A percentile compares a stretch with the other conserved stretches of the same genome.
These are phyloP conservation scores for Gymnoscelis rufifasciata DNA, from an alignment of 2,888 invertebrate genomes.

Conservation along the genomic window DNA sequence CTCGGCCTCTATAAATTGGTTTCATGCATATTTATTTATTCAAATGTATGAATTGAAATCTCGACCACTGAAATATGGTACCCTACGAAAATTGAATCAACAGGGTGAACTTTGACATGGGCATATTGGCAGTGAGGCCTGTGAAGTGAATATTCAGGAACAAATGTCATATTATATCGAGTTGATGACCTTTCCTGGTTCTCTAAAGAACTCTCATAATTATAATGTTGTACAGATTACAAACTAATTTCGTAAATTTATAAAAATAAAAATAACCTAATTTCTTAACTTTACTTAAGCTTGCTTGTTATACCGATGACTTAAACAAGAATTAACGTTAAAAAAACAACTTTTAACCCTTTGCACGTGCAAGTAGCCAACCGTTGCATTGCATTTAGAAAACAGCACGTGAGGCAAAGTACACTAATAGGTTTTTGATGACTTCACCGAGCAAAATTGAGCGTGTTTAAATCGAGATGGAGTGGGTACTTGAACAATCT, in stretches of 20 bases:
- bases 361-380: not conserved
- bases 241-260: too few species aligned
- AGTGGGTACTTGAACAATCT: constrained; percentile 11
- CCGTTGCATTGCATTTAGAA: constrained; percentile 39
- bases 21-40: constrained; percentile 80
- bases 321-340: too few species aligned
- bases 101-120: constrained; percentile 60
- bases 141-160: not conserved
- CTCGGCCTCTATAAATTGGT: constrained; percentile 75
- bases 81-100: constrained; percentile 70
- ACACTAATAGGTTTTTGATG: constrained; percentile 53
- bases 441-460: constrained; percentile 38
- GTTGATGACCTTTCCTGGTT: too few species aligned
- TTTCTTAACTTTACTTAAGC: too few species aligned
- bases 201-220: too few species aligned
- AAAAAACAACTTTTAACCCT: not conserved
- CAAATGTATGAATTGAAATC: constrained; percentile 79
- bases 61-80: constrained; percentile 73
- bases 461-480: constrained; percentile 25
- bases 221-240: too few species aligned
- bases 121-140: constrained; percentile 35
- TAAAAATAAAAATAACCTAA: too few species aligned
- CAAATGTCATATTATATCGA: not conserved
- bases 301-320: too few species aligned
- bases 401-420: constrained; percentile 42